phyloP scores from a whole-genome alignment of 2,888 invertebrate species.

The Diplolepis rosae region DNA sequence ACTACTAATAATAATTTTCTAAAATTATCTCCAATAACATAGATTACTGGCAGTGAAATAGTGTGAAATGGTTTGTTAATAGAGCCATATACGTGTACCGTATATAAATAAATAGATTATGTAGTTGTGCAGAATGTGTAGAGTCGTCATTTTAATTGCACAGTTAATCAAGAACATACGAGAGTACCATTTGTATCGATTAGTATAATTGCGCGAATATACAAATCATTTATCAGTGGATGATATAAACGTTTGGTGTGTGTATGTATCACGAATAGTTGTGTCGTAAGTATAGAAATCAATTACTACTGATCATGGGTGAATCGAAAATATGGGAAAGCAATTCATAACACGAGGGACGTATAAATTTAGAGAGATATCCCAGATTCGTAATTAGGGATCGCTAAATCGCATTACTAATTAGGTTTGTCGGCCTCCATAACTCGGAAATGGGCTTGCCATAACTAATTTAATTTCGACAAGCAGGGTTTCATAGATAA shows the following conservation, averaged over 20 bases:
- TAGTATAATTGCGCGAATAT: background rate
- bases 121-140: background rate
- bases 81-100: background rate
- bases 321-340: constrained; percentile 40
- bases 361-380: constrained; percentile 68
- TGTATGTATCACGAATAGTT: background rate
- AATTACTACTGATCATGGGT: background rate
- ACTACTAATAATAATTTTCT: background rate
- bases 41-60: background rate
- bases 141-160: background rate
- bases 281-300: constrained; percentile 18
- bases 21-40: background rate
- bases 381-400: constrained; percentile 67
- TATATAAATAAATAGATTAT: constrained; percentile 6
- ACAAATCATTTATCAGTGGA: background rate
- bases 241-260: background rate
- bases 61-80: background rate
- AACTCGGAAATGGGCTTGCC: constrained; percentile 47
- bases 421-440: constrained; percentile 63
- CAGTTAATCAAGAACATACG: background rate
- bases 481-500: too few relatives aligned
- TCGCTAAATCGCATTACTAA: constrained; percentile 69
- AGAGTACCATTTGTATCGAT: constrained; percentile 15
- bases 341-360: constrained; percentile 61
- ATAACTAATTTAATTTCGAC: constrained; percentile 70